Percentiles rank a stretch among this genome's conserved stretches.
Evolutionary conservation across 2,797 vertebrate genomes (phyloP).

Genomic region (Ptychobarbus kaznakovi): DNA sequence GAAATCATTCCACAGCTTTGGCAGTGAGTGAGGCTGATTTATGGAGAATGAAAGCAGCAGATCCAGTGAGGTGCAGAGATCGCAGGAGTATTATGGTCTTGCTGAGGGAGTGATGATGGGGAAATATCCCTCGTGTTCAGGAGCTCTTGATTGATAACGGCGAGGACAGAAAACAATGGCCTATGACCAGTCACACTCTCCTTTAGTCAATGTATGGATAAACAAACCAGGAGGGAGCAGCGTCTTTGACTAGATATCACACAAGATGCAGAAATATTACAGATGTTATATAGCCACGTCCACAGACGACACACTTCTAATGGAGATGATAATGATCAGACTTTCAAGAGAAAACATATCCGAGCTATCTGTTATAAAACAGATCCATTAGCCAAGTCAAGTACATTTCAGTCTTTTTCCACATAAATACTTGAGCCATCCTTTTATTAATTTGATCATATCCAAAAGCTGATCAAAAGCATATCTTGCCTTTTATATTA

Average conservation of each 20-base stretch:
- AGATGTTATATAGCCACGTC: constrained; percentile 63
- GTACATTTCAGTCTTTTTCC: neutral
- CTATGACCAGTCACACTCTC: constrained; percentile 56
- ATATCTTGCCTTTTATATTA: neutral
- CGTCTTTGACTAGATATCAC: constrained; percentile 31
- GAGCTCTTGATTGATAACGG: constrained; percentile 73
- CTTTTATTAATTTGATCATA: neutral
- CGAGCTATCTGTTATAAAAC: constrained; percentile 21
- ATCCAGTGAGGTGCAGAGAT: constrained; percentile 51
- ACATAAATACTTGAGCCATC: neutral
- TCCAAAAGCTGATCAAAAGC: neutral
- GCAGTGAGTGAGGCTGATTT: constrained; percentile 68
- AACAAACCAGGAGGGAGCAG: constrained; percentile 68
- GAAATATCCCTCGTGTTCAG: constrained; percentile 69
- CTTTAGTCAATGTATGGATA: constrained; percentile 65
- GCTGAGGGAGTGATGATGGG: constrained; percentile 73
- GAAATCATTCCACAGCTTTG: constrained; percentile 65
- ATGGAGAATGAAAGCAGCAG: constrained; percentile 58
- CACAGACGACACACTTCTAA: constrained; percentile 43
- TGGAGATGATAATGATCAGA: constrained; percentile 68
- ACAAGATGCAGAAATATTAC: constrained; percentile 52
- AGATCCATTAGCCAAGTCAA: constrained; percentile 15
- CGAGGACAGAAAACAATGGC: constrained; percentile 63
- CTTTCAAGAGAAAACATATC: constrained; percentile 68
- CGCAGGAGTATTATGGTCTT: constrained; percentile 67